Evolutionary conservation across 2,888 invertebrate species (phyloP).

Genomic region (Prosopocoilus inquinatus): DNA sequence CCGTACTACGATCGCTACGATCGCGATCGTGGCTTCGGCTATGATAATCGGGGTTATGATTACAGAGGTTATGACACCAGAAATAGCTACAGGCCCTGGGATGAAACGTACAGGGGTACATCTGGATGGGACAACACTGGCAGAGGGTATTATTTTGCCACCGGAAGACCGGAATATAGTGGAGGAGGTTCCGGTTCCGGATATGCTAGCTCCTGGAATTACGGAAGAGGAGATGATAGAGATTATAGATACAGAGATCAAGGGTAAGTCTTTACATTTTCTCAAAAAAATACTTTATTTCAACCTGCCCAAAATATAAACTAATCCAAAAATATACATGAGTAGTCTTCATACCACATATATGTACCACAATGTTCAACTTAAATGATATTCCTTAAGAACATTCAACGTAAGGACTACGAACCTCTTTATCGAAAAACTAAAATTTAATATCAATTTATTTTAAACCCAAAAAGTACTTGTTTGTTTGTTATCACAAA

Average conservation of each 20-base stretch:
- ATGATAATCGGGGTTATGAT: slow-evolving; percentile 47
- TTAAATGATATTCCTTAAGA: too few relatives aligned
- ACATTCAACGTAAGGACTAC: too few relatives aligned
- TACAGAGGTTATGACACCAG: slow-evolving; percentile 24
- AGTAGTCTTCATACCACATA: too few relatives aligned
- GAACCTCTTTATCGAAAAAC: too few relatives aligned
- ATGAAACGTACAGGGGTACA: slow-evolving; percentile 60
- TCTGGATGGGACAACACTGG: slow-evolving; percentile 58
- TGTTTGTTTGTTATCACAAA: too few relatives aligned
- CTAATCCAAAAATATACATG: too few relatives aligned
- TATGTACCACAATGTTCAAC: too few relatives aligned
- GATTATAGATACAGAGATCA: slow-evolving; percentile 36
- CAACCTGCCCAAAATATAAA: neutral
- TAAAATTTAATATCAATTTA: too few relatives aligned
- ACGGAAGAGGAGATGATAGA: slow-evolving; percentile 26
- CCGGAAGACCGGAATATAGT: slow-evolving; percentile 53
- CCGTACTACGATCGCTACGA: slow-evolving; percentile 39
- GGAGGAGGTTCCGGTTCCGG: slow-evolving; percentile 40
- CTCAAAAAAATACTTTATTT: neutral
- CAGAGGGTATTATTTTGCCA: slow-evolving; percentile 63
- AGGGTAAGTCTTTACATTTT: slow-evolving; percentile 26
- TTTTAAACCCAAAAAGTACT: too few relatives aligned
- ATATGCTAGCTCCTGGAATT: slow-evolving; percentile 34
- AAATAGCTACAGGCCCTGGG: slow-evolving; percentile 55
- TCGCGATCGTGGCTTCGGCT: slow-evolving; percentile 42